Evolutionary conservation across 2,888 invertebrate genomes (phyloP).

Genomic region (Spilarctia lutea): DNA sequence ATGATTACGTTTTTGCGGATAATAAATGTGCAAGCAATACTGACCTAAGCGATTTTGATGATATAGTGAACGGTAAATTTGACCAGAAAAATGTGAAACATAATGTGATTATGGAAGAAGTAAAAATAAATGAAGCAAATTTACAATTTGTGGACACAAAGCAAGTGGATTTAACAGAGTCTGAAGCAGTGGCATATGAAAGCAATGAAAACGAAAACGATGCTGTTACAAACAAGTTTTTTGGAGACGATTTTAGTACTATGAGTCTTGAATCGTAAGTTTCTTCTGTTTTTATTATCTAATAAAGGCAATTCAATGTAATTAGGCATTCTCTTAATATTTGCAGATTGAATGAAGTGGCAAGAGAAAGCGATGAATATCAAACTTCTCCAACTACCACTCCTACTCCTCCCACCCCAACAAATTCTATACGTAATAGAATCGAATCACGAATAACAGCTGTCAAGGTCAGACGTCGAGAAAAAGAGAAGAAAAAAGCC

Average conservation of each 20-base stretch:
- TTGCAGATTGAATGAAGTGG: conserved; percentile 68
- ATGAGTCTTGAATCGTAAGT: conserved; percentile 79
- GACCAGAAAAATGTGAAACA: not conserved
- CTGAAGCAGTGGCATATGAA: conserved; percentile 52
- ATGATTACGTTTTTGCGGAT: conserved; percentile 61
- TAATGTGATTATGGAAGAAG: conserved; percentile 57
- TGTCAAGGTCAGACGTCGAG: conserved; percentile 62
- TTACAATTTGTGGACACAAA: conserved; percentile 56
- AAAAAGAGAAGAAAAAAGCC: conserved; percentile 61
- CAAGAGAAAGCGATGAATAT: conserved; percentile 65
- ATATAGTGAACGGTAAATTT: conserved; percentile 25
- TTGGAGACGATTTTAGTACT: conserved; percentile 58
- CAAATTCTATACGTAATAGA: conserved; percentile 68
- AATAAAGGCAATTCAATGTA: conserved; percentile 27
- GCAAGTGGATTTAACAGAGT: conserved; percentile 60
- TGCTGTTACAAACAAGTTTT: conserved; percentile 49
- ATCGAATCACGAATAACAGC: conserved; percentile 69
- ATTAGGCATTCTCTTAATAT: conserved; percentile 35
- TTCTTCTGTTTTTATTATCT: conserved; percentile 20
- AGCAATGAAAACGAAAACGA: conserved; percentile 53
- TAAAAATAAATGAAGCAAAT: conserved; percentile 53
- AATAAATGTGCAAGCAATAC: conserved; percentile 53
- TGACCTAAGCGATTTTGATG: conserved; percentile 56
- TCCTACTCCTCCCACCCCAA: conserved; percentile 56
- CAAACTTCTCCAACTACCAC: conserved; percentile 44